Conservation (phyloP, 2,888 invertebrate genomes). For the Scrobipalpa atriplicella region DNA sequence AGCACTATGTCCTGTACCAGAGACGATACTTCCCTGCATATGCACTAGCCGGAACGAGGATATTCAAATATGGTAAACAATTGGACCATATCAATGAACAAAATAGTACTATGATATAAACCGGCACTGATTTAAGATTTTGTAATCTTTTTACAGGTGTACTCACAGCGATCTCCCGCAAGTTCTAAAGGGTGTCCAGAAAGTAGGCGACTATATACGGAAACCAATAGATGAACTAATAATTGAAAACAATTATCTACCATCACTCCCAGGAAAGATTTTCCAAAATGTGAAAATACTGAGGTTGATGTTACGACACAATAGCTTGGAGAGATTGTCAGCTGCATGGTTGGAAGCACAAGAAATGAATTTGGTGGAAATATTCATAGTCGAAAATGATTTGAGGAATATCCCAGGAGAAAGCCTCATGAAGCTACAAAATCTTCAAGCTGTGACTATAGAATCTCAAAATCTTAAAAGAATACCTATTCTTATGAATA, state of each 20-base stretch:
- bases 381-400: slow-evolving; percentile 93
- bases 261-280: slow-evolving; percentile 91
- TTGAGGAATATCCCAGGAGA: slow-evolving; percentile 90
- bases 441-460: slow-evolving; percentile 92
- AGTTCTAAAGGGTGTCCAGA: slow-evolving; percentile 88
- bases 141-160: slow-evolving; percentile 85
- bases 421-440: slow-evolving; percentile 87
- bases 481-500: slow-evolving; percentile 87
- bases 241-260: slow-evolving; percentile 93
- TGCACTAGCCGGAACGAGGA: slow-evolving; percentile 90
- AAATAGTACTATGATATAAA: not conserved
- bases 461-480: slow-evolving; percentile 90
- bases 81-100: slow-evolving; percentile 9
- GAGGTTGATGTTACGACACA: slow-evolving; percentile 92
- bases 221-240: slow-evolving; percentile 93
- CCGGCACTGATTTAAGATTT: not conserved
- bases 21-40: slow-evolving; percentile 90
- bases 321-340: slow-evolving; percentile 91
- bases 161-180: slow-evolving; percentile 94
- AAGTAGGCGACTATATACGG: slow-evolving; percentile 85
- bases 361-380: slow-evolving; percentile 89
- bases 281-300: slow-evolving; percentile 90
- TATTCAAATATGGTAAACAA: slow-evolving; percentile 90
- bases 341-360: slow-evolving; percentile 91
- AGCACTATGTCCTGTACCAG: slow-evolving; percentile 87